Evolutionary conservation across 2,888 invertebrate genomes (phyloP), one percentile per base, ranked within the genome.

Genomic region (Brachycybe producta): DNA sequence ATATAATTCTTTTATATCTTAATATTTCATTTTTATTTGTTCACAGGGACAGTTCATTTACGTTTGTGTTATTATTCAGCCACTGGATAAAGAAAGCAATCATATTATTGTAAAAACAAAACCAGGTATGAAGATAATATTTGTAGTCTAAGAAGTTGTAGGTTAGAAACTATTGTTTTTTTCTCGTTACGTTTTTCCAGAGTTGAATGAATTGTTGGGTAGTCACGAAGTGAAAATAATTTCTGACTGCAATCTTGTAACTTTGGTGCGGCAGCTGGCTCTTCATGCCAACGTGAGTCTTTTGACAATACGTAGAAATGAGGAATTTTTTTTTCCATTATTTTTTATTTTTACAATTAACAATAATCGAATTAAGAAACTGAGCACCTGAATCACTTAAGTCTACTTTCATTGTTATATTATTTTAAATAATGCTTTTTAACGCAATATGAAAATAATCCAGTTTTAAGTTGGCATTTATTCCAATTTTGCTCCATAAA

Each of bases 21-120:
- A 19, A 19, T n/a, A 21, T 19, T 40, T 1, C 40, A 21, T 11
- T 21, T 39, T 23, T 40, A 28, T 52, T 34, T 45, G 32, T 48
- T 65, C 68, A 52, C 67, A 90, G 88, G 86, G 90, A n/a, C 91
- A 94, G 70, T 84, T 91, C 64, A 88, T 87, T 70, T 84, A 87
- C 67, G 91, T 90, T 54, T 84, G 85, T 60, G 84, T 95, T 58
- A 80, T 92, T 54, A 84, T 95, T 59, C 83, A 87, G 66, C 94
- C 94, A 2, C 70, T 84, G 61, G 87, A 86, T 70, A 80, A 84
- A 62, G 82, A 81, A 58, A 82, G 83, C 56, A 87, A 86, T 73
- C 80, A 82, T 62, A 83, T 94, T 34, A 77, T 77, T 47, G 78
- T 92, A 3, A 82, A 83, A 70, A 81, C 80, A 34, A 82, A 84